Evolutionary conservation across 2,888 invertebrate species (phyloP).

Genomic region (Drosophila greeni): DNA sequence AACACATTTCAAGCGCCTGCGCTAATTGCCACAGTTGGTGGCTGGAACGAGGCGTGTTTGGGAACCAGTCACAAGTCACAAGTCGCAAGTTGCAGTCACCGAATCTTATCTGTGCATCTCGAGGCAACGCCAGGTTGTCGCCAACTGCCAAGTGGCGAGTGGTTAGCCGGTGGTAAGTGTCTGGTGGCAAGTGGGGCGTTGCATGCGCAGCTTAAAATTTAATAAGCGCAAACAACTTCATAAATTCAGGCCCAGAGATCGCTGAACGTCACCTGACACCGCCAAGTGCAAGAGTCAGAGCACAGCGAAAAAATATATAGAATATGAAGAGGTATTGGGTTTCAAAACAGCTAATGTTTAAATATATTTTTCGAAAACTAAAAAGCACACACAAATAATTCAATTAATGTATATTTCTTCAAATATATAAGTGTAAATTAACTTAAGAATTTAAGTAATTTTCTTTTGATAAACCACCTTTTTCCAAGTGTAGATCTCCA

Average conservation of each 20-base stretch:
- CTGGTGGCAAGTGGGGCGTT: constrained; percentile 47
- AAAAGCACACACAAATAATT: neutral
- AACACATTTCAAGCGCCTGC: constrained; percentile 66
- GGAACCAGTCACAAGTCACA: constrained; percentile 42
- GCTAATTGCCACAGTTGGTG: constrained; percentile 54
- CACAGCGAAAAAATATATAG: neutral
- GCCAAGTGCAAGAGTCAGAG: constrained; percentile 19
- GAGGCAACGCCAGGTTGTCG: constrained; percentile 66
- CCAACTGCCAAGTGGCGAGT: constrained; percentile 51
- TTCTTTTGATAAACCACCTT: no score
- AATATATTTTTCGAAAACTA: no score
- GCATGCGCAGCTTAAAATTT: constrained; percentile 70
- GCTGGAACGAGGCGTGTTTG: constrained; percentile 28
- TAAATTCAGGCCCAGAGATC: constrained; percentile 56
- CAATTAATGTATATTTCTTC: no score
- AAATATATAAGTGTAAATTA: no score
- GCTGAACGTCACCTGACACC: constrained; percentile 38
- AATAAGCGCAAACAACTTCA: constrained; percentile 71
- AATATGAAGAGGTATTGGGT: no score
- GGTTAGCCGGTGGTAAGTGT: constrained; percentile 16
- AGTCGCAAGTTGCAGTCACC: constrained; percentile 43
- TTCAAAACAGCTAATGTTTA: no score
- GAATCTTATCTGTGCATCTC: constrained; percentile 71
- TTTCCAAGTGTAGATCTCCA: constrained; percentile 1
- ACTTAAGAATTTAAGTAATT: no score